Base-by-base conservation (phyloP, 2,888 invertebrate species). In the Dexiosoma caninum region DNA sequence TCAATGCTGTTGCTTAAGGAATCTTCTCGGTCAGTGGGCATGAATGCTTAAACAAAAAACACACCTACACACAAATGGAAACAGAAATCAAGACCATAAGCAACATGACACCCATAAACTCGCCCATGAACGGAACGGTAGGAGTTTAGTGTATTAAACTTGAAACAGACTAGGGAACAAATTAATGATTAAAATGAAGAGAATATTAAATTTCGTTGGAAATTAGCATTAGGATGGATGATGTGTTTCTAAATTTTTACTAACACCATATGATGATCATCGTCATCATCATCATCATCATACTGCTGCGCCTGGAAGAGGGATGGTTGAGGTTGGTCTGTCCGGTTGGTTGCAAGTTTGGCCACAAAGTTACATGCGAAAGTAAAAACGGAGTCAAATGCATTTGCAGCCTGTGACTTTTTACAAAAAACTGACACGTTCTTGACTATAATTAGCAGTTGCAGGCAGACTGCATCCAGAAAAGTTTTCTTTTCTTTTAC, bases 371-470 rank as follows among this genome's bases (percentile, higher is more conserved):
- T 81, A 42, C 44, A 49, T 55, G 23, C 14, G 19, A 14, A 51
- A 59, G 42, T 42, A 40, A n/a, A n/a, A 35, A 66, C 55, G 19
- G 32, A 49, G 46, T 72, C 37, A 57, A 79, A 49, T 79, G 75
- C 67, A 67, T 71, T 77, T 81, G 53, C 40, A 60, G 42, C 53
- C 60, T 66, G 40, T 55, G 62, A 70, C 57, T 75, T 66, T 40
- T 42, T 19, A 67, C 9, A 69, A 46, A 64, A 64, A 76, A 71
- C 67, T 57, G 62, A 42, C 77, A 81, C 72, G 72, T 74, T 16
- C 59, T 69, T 62, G 44, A 64, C 57, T 81, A 74, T 81, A 81
- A 81, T 81, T 81, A 81, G 81, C 81, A 81, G 72, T 74, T 77
- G 81, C 69, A 64, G 37, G 66, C 71, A 55, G 70, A 57, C 64